Evolutionary conservation across 30 jellyfish, hydroid and myxozoan genomes (phyloP), one percentile per base, ranked within the genome.

Genomic region (Aurelia sp.): DNA sequence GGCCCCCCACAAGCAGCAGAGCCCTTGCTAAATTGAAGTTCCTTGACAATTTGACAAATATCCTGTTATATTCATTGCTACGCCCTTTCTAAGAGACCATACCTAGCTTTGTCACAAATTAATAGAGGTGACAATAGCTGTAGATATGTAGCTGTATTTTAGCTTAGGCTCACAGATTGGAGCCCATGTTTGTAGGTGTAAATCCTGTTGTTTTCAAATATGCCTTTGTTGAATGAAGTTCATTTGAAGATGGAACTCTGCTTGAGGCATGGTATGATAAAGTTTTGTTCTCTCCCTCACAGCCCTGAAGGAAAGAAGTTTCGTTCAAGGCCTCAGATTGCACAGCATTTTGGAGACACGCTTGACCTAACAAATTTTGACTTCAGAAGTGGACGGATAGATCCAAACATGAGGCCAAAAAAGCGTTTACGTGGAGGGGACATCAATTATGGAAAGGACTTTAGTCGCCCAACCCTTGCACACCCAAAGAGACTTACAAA

Each of bases 221-320:
- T 1, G 50, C 55, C 9, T 5, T 2, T 8, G 16, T 4, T 44
- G 16, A 44, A 9, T 44, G 15, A 44, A 44, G 15, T 44, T 44
- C 15, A 13, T 44, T 0, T 44, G 16, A 44, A 8, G 55, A 44
- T 35, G 16, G 52, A 41, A n/a, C 84, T 31, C 31, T n/a, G 52
- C 20, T n/a, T 5, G 0, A 16, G 58, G 2, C 8, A 8, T 40
- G 51, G 51, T 40, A 4, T 44, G 55, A 44, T 44, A 2, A 44
- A 44, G 7, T 44, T 2, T 44, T 44, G 55, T 44, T 59, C 53
- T 84, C 64, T 71, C 13, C 7, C 48, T 82, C 83, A 63, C 69
- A 94, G 98, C 67, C 98, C 98, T 19, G 98, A 94, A 33, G 98
- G 98, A 12, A 77, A 84, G 79, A 94, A 94, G 67, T 94, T 94